Conservation (phyloP, 2,113 vertebrate genomes). For the Phyllopteryx taeniolatus region DNA sequence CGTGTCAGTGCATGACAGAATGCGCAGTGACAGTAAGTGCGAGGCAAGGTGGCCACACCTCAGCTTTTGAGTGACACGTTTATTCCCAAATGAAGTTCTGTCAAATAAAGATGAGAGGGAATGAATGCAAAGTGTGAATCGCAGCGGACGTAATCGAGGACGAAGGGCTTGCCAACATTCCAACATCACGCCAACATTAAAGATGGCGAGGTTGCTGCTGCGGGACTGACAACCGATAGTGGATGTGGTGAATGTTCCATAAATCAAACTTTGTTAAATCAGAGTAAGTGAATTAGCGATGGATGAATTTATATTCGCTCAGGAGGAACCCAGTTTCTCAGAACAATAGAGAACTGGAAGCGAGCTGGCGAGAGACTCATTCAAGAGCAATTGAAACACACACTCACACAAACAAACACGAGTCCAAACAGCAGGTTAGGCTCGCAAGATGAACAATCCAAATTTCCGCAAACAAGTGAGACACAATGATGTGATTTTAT, state of each 20-base stretch:
- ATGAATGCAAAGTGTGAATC: constrained; percentile 51
- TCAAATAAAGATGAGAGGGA: constrained; percentile 24
- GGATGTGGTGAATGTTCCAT: constrained; percentile 31
- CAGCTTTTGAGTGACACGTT: not conserved
- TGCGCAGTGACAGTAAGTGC: constrained; percentile 16
- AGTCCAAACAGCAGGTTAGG: not conserved
- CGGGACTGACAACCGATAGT: constrained; percentile 32
- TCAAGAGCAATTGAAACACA: constrained; percentile 7
- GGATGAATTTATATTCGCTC: constrained; percentile 34
- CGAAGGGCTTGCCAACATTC: not conserved
- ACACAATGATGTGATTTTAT: constrained; percentile 43
- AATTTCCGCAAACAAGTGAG: constrained; percentile 29
- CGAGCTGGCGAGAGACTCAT: constrained; percentile 14
- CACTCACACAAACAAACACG: not conserved
- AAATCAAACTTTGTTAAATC: constrained; percentile 43
- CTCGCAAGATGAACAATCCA: constrained; percentile 32
- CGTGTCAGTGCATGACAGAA: constrained; percentile 35
- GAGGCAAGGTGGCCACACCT: constrained; percentile 29
- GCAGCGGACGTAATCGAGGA: not conserved
- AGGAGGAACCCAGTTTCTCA: constrained; percentile 30
- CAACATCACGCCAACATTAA: not conserved
- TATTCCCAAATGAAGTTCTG: constrained; percentile 17
- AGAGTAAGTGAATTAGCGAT: constrained; percentile 38
- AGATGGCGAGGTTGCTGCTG: constrained; percentile 6
- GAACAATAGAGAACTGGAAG: constrained; percentile 36